phyloP scores from a whole-genome alignment of 2,113 vertebrate species.

The Nibea coibor region DNA sequence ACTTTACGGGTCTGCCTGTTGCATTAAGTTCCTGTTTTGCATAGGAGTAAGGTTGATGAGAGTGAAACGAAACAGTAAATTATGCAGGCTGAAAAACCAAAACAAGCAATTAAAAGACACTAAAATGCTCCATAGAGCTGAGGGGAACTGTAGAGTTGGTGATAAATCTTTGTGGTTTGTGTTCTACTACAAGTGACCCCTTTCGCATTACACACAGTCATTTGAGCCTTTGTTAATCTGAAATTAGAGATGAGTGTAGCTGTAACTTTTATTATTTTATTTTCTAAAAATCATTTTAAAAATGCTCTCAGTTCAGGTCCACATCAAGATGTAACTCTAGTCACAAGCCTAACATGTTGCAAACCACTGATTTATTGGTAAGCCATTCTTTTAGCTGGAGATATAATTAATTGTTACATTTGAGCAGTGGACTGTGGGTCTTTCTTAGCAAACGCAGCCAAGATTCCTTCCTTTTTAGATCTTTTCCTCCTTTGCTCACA shows the following conservation, averaged over 20 bases:
- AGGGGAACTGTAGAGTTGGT: neutral
- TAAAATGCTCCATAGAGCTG: neutral
- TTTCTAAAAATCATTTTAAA: neutral
- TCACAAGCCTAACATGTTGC: neutral
- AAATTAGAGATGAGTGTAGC: neutral
- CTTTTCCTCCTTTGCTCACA: neutral
- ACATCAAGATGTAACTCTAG: neutral
- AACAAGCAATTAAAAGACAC: neutral
- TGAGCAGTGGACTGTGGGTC: neutral
- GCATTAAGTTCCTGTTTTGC: neutral
- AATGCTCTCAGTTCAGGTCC: neutral
- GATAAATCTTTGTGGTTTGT: neutral
- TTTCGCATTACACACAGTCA: neutral
- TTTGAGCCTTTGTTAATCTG: neutral
- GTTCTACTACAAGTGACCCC: too few relatives aligned
- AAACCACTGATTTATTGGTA: neutral
- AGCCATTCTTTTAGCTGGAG: neutral
- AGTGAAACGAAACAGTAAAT: neutral
- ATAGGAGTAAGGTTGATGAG: neutral
- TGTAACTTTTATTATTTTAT: neutral
- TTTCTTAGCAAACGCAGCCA: neutral
- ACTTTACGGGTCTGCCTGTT: neutral
- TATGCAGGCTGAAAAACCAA: neutral
- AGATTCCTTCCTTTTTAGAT: conserved; percentile 1
- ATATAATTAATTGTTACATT: neutral